These are phyloP conservation scores for Poicephalus gulielmi DNA, from an alignment of 2,113 vertebrate species.

Conservation along the genomic window DNA sequence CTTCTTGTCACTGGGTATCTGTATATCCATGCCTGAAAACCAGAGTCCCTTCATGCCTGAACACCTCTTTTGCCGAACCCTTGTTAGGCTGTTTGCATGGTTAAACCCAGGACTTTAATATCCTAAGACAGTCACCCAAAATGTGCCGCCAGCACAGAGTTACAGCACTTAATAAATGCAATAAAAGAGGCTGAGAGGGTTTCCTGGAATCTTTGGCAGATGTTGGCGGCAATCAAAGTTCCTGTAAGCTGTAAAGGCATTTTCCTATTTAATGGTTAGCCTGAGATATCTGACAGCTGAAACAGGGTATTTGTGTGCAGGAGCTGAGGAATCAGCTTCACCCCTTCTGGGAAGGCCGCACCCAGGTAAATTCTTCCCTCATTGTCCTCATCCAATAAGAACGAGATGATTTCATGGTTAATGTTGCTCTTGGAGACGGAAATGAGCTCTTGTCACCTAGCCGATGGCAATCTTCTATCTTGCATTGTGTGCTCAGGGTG, in stretches of 20 bases:
- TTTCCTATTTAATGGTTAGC: conserved; percentile 19
- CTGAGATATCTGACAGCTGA: background rate
- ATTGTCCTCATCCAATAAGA: background rate
- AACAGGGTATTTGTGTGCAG: background rate
- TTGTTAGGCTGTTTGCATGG: background rate
- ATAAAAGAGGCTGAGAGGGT: background rate
- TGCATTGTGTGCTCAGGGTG: background rate
- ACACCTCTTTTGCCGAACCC: background rate
- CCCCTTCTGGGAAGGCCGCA: background rate
- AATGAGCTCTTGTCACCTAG: fast-evolving
- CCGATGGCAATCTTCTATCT: background rate
- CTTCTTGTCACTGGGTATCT: background rate
- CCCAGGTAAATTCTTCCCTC: background rate
- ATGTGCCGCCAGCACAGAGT: background rate
- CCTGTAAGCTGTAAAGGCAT: background rate
- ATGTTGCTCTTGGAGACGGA: background rate
- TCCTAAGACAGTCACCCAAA: background rate
- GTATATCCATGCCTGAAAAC: background rate
- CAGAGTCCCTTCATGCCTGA: background rate
- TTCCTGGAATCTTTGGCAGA: conserved; percentile 40
- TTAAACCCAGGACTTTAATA: background rate
- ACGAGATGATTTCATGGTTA: background rate
- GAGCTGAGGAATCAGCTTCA: background rate
- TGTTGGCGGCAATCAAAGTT: background rate
- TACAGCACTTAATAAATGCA: background rate